Conservation (phyloP, 2,888 invertebrate genomes). For the Lepidochrysops patricia region DNA sequence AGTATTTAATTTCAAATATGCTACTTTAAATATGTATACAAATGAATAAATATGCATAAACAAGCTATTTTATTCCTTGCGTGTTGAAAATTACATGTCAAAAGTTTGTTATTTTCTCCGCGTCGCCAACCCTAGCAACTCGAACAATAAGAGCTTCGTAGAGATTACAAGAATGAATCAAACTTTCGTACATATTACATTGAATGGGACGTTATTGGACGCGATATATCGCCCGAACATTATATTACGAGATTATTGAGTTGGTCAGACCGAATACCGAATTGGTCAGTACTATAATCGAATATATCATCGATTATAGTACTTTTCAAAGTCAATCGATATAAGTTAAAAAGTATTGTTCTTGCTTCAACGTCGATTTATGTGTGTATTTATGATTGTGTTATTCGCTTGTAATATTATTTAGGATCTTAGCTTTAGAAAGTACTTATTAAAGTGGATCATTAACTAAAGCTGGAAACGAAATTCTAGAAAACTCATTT, state of each 20-base stretch:
- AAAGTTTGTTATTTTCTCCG: background rate
- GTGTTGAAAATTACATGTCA: background rate
- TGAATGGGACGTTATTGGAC: slow-evolving; percentile 33
- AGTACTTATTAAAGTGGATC: too few relatives aligned
- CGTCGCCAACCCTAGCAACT: slow-evolving; percentile 22
- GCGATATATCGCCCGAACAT: slow-evolving; percentile 20
- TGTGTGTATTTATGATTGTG: too few relatives aligned
- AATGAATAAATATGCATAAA: too few relatives aligned
- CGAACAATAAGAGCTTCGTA: slow-evolving; percentile 44
- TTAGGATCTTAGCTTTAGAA: too few relatives aligned
- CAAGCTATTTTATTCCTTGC: too few relatives aligned
- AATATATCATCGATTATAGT: slow-evolving; percentile 10
- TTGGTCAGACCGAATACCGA: slow-evolving; percentile 15
- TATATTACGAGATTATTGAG: slow-evolving; percentile 20
- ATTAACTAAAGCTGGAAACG: too few relatives aligned
- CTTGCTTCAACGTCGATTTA: too few relatives aligned
- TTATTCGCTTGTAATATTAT: too few relatives aligned
- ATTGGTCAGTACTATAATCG: too few relatives aligned
- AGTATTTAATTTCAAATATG: too few relatives aligned
- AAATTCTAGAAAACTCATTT: background rate
- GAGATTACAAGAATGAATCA: slow-evolving; percentile 63
- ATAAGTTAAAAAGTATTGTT: too few relatives aligned
- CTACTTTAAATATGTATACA: too few relatives aligned
- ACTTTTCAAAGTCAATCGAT: background rate
- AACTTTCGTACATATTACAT: slow-evolving; percentile 48